These are phyloP conservation scores for Thaumatotibia leucotreta DNA, from an alignment of 1,140 invertebrate species.

Conservation along the genomic window DNA sequence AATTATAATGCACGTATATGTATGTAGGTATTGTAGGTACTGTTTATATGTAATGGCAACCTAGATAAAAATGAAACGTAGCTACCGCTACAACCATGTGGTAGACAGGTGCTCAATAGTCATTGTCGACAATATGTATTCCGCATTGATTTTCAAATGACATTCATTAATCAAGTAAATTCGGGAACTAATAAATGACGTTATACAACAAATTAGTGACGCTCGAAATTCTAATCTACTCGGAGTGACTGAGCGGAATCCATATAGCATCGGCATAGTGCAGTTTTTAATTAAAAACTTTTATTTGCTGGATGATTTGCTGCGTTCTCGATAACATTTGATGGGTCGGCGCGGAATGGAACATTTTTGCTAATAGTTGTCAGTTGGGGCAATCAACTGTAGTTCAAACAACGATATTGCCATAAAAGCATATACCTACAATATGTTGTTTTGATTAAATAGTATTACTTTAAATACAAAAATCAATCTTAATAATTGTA, in stretches of 20 bases:
- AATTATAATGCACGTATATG: no score
- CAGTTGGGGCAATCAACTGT: background rate
- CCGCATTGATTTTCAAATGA: background rate
- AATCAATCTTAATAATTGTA: no score
- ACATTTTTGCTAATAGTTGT: constrained; percentile 22
- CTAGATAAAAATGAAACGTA: no score
- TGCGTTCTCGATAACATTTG: constrained; percentile 39
- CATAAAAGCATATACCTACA: no score
- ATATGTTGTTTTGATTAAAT: no score
- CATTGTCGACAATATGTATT: background rate
- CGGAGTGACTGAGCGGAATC: constrained; percentile 59
- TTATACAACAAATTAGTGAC: constrained; percentile 57
- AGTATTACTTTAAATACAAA: no score
- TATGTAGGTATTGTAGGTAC: no score
- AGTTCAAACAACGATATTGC: background rate
- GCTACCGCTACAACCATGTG: background rate
- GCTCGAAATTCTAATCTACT: constrained; percentile 61
- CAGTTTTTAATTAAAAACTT: constrained; percentile 65
- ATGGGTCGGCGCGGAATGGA: constrained; percentile 23
- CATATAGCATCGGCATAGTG: constrained; percentile 36
- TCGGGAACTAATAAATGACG: constrained; percentile 48
- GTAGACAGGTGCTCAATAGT: background rate
- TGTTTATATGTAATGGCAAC: no score
- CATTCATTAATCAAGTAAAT: constrained; percentile 27
- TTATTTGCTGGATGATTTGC: constrained; percentile 64